Base-by-base conservation (phyloP, 1,140 invertebrate genomes). In the Drosophila ohnishii region DNA sequence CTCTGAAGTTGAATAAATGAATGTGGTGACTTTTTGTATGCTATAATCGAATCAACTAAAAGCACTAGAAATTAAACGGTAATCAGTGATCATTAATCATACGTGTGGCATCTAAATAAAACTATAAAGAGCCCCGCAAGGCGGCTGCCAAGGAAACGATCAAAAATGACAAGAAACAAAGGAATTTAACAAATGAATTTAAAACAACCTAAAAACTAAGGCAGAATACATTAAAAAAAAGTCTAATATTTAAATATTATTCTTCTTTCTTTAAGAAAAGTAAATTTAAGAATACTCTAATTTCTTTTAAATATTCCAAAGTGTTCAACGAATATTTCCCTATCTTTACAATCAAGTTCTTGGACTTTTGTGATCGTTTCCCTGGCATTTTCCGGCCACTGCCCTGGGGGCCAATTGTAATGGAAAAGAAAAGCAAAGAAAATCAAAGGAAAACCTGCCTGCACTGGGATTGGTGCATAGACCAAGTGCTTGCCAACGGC, bases 371-470 rank as follows among this genome's bases (percentile, higher is more conserved):
- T 3, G 1, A 42, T 62, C 39, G 45, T 51, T 65, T 67, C 30
- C 45, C 47, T 35, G 28, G 47, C 47, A 35, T 28, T 67, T 67
- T 32, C 47, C 30, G 22, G 37, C 7, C 47, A 34, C 25, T 32
- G 30, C 7, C 37, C 39, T 22, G 39, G 42, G 32, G 42, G 9
- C 30, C 37, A 16, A 22, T 69, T 11, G 39, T 66, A 25, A 25
- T 55, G 47, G 11, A 62, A 61, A 64, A 19, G 42, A 66, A 66
- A 70, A 42, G 39, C 57, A 77, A 76, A 67, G 44, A 76, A 55
- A 58, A 73, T 56, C 35, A 84, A 84, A 71, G 62, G 71, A 63
- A 70, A 83, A 90, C 82, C 83, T 90, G 86, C 86, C 87, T 90
- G 72, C 66, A 66, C 79, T 69, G 79, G 47, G 53, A 59, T 61